Evolutionary conservation across 2,888 invertebrate genomes (phyloP), one percentile per base, ranked within the genome.

Genomic region (Eilema depressum): DNA sequence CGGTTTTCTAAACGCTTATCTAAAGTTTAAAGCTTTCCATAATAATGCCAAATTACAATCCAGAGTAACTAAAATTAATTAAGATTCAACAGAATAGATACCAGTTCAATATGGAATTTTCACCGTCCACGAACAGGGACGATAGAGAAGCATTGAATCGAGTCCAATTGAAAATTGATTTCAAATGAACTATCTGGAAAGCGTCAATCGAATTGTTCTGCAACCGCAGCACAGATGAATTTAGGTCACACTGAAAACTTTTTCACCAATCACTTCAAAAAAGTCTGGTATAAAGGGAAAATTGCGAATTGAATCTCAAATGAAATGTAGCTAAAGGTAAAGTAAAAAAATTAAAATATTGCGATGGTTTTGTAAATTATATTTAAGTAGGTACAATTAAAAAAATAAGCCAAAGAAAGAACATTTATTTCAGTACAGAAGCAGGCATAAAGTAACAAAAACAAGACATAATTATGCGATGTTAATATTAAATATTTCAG

Each of bases 381-480:
- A 63, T 41, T 63, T 25, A 41, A 20, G 23, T 23, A 41, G n/a
- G 53, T 53, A 53, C n/a, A 64, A 2, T n/a, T 23, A 30, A 28
- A 53, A 63, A 8, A 64, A 25, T 5, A 56, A 64, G 14, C n/a
- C 53, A 64, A 56, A 30, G 14, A 64, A 56, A 23, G 12, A 56
- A 56, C 41, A 28, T 61, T 64, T 30, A 56, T 64, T 64, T 23
- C 28, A 53, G n/a, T 26, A 47, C 26, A n/a, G 20, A 17, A 41
- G 26, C 53, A 64, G 53, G 30, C 53, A 30, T 64, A 28, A 63
- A 25, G 14, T 64, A 64, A 64, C n/a, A 23, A 56, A 53, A 53
- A 53, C 14, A 28, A 56, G n/a, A 59, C 28, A 59, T 12, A 64
- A 26, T n/a, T 64, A 64, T 20, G n/a, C 8, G 47, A 30, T 25